Evolutionary conservation across 2,888 invertebrate genomes (phyloP), one percentile per base, ranked within the genome.

Genomic region (Parnassius orleans): DNA sequence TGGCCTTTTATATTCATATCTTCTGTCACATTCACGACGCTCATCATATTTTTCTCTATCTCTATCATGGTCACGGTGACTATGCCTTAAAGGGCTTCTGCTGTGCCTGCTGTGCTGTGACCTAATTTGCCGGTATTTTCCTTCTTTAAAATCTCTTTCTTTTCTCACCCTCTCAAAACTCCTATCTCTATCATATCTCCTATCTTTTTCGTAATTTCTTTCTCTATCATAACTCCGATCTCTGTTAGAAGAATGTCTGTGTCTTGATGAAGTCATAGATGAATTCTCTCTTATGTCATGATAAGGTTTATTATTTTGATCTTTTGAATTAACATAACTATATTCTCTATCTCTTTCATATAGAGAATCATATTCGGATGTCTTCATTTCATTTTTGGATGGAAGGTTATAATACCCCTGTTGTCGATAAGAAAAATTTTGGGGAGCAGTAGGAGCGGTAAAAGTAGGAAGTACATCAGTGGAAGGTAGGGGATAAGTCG

Each of bases 1-100:
- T 11, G 55, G 56, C 61, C 61, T 67, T 50, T 83, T 80, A 74
- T 79, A 71, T 61, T 82, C 80, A 71, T 76, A 66, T 68, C 75
- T 81, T 47, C 74, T 64, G 44, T 86, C 85, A 77, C 79, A 75
- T 54, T 83, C 79, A 59, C 60, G 54, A 59, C 70, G 68, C 48
- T 72, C 73, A 66, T 65, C 67, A 61, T 70, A 68, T 60, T 65
- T 68, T 9, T 68, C 67, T 42, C 68, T 75, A 3, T 80, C 75
- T 68, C 70, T 74, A n/a, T 72, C 65, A 63, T 76, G 75, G 42
- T 72, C 69, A 51, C 74, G 73, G 42, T 76, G 69, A 61, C 80
- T 80, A 53, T 71, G 66, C 43, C 76, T 72, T 33, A 79, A 75
- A 43, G 79, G 79, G 66, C 83, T 83, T 60, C 76, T 74, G 46